These are phyloP conservation scores for Acropternis orthonyx DNA, from an alignment of 2,797 vertebrate species.

Conservation along the genomic window DNA sequence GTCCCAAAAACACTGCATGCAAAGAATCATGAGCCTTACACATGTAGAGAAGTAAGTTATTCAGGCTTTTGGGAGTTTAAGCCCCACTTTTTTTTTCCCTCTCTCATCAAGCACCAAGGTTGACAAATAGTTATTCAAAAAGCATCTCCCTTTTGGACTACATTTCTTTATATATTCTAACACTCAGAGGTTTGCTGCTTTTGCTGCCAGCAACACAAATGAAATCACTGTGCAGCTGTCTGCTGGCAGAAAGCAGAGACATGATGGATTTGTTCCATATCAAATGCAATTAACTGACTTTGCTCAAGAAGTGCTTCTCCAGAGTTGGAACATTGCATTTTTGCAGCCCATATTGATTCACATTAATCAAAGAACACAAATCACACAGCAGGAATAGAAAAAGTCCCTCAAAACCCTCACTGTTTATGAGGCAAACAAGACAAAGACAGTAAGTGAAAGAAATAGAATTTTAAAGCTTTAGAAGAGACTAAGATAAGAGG, in stretches of 20 bases:
- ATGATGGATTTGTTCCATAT: constrained; percentile 60
- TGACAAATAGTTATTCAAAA: constrained; percentile 45
- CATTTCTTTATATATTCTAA: constrained; percentile 24
- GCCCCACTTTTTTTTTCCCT: neutral
- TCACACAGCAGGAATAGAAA: neutral
- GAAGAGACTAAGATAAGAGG: neutral
- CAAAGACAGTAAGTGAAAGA: constrained; percentile 10
- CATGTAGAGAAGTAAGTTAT: constrained; percentile 2
- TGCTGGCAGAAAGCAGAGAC: constrained; percentile 39
- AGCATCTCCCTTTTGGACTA: constrained; percentile 21
- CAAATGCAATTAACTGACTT: constrained; percentile 57
- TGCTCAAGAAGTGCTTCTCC: constrained; percentile 20
- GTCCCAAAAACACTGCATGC: neutral
- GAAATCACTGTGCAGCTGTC: constrained; percentile 39
- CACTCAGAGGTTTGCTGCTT: neutral
- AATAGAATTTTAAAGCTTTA: constrained; percentile 7
- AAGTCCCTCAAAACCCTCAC: neutral
- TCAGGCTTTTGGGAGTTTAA: neutral
- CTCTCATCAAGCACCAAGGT: neutral
- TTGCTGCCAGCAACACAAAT: constrained; percentile 25
- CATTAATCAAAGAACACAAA: constrained; percentile 54
- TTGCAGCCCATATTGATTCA: neutral
- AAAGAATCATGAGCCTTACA: neutral
- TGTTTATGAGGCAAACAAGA: neutral
- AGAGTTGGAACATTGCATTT: neutral